A percentile compares a stretch with the other conserved stretches of the same genome.
Conservation (phyloP, 2,797 vertebrate species). For the Morus bassanus region DNA sequence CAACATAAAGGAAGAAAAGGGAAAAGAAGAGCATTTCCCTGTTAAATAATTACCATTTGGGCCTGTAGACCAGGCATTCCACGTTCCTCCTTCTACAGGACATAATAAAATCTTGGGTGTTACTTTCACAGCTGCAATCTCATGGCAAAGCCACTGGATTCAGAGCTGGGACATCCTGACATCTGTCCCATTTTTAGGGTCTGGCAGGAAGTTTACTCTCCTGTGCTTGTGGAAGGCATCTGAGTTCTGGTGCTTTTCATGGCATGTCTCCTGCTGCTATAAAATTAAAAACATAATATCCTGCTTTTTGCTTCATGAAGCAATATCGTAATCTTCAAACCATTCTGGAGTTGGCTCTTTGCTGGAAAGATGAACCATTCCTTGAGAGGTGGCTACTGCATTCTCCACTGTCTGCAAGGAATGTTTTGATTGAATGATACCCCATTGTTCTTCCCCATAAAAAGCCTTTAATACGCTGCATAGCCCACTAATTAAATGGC, state of each 20-base stretch:
- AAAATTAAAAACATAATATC: background rate
- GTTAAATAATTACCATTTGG: background rate
- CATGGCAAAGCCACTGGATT: background rate
- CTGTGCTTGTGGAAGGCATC: background rate
- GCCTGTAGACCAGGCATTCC: background rate
- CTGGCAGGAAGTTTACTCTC: background rate
- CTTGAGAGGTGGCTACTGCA: background rate
- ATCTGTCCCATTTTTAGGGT: background rate
- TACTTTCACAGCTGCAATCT: background rate
- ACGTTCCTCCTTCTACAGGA: background rate
- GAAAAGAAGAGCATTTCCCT: background rate
- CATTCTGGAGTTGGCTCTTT: background rate
- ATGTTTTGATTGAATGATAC: background rate
- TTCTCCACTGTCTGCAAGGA: conserved; percentile 4
- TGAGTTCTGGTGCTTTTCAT: background rate
- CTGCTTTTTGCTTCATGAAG: conserved; percentile 1
- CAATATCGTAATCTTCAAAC: conserved; percentile 1
- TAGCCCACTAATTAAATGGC: background rate
- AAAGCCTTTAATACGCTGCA: background rate
- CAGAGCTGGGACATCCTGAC: background rate
- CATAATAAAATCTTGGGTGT: background rate
- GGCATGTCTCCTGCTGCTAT: background rate
- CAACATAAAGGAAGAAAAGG: background rate
- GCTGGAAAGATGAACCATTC: conserved; percentile 28
- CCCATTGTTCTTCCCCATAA: background rate